Percentiles rank a stretch among this genome's conserved stretches.
These are phyloP conservation scores for Arrhopalites spinosus DNA, from an alignment of 2,888 invertebrate genomes.

Conservation along the genomic window DNA sequence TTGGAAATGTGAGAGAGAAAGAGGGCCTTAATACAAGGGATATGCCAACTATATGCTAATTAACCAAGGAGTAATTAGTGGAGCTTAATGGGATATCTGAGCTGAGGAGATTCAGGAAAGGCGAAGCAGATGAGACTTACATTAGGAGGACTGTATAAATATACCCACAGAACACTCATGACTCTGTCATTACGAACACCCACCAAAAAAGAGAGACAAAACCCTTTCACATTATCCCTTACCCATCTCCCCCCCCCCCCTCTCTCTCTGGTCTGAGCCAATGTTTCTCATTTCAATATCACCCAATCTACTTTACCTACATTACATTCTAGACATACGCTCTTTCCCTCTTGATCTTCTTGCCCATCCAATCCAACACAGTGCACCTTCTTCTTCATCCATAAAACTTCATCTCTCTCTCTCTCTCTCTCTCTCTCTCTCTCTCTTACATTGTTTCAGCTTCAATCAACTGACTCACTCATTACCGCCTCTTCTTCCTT, in stretches of 20 bases:
- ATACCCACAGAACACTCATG: conserved; percentile 23
- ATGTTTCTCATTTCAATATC: neutral
- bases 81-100: conserved; percentile 58
- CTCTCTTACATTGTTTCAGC: conserved; percentile 6
- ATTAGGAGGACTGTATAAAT: neutral
- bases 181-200: conserved; percentile 35
- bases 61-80: conserved; percentile 57
- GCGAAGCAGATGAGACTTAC: conserved; percentile 53
- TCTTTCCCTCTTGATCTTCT: too few relatives aligned
- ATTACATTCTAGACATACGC: too few relatives aligned
- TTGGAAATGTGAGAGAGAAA: neutral
- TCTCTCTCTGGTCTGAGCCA: neutral
- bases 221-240: too few relatives aligned
- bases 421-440: neutral
- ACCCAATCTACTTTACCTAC: too few relatives aligned
- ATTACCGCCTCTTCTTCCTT: conserved; percentile 32
- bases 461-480: conserved; percentile 35
- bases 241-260: neutral
- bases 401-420: neutral
- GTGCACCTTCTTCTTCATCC: neutral
- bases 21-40: conserved; percentile 3
- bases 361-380: too few relatives aligned
- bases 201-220: too few relatives aligned
- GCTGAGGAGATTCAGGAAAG: conserved; percentile 38
- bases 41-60: conserved; percentile 53